Percentiles rank a stretch among this genome's conserved stretches.
Conservation (phyloP, 2,888 invertebrate species). For the Parthenolecanium corni region DNA sequence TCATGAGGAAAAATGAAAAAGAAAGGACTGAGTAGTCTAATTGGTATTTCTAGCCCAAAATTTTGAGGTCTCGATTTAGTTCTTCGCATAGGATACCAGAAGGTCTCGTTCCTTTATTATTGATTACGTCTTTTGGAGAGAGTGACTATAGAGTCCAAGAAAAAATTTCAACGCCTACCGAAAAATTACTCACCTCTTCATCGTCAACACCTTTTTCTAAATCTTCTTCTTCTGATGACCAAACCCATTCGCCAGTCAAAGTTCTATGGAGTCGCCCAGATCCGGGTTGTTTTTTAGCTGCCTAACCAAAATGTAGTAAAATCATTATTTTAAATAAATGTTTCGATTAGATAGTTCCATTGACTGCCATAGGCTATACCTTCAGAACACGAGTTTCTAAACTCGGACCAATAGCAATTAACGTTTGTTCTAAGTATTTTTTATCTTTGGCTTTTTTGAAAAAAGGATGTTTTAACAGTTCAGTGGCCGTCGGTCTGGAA, state of each 20-base stretch:
- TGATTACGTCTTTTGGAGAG: too few relatives aligned
- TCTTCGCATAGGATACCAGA: too few relatives aligned
- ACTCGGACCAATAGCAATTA: conserved; percentile 75
- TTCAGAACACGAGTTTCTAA: conserved; percentile 84
- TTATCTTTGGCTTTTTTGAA: conserved; percentile 95
- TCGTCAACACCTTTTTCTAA: conserved; percentile 47
- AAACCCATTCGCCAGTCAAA: conserved; percentile 95
- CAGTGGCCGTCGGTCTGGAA: conserved; percentile 75
- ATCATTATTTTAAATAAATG: too few relatives aligned
- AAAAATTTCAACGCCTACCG: too few relatives aligned
- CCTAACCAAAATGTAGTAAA: conserved; percentile 41
- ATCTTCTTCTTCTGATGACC: conserved; percentile 90
- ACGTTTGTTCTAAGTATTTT: conserved; percentile 71
- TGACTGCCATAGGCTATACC: conserved; percentile 47
- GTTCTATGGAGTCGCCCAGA: conserved; percentile 69
- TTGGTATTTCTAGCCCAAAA: too few relatives aligned
- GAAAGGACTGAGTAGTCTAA: too few relatives aligned
- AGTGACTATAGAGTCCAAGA: too few relatives aligned
- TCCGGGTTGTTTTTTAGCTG: conserved; percentile 70
- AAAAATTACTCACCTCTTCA: conserved; percentile 39
- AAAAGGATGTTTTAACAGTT: conserved; percentile 91
- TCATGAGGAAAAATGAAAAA: too few relatives aligned
- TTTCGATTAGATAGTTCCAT: too few relatives aligned
- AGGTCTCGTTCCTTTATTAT: too few relatives aligned
- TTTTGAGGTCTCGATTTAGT: too few relatives aligned